Evolutionary conservation across 2,797 vertebrate species (phyloP), one percentile per base, ranked within the genome.

Genomic region (Centroberyx gerrardi): DNA sequence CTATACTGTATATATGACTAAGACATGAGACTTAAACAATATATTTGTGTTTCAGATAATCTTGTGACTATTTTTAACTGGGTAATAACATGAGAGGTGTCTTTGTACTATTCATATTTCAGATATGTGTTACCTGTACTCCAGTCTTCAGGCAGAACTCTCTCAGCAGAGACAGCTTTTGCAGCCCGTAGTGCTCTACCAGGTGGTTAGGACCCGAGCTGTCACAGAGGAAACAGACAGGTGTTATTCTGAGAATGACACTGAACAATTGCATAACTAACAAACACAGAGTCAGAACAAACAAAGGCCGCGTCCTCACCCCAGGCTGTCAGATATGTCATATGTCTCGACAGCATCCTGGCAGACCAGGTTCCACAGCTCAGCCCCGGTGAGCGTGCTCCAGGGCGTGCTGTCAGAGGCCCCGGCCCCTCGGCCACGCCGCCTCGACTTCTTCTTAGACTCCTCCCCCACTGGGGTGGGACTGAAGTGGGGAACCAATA

Each of bases 111-210:
- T 54, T 33, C 12, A 72, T 53, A 56, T 65, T 62, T 52, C 36
- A 48, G 8, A n/a, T 52, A 5, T 66, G 0, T 44, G 22, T 77
- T 93, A 96, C 96, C 96, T 97, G 96, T 33, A 96, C 89, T 76
- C 96, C 96, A 36, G 93, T 94, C 88, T 96, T 96, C 61, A 96
- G 87, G 84, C 96, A 96, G 78, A 96, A 94, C 76, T 96, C 95
- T 87, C 96, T 90, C 8, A 97, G 90, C 78, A 97, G 79, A 52
- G 95, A 95, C 48, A 96, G 68, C 68, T 95, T 96, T 87, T 96
- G 96, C 42, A 96, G 74, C 22, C 94, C 87, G 3, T 94, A 95
- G 62, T 87, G 92, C 76, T 96, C 95, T 59, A 95, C 95, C 58
- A 96, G 85, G 66, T 96, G 91, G 73, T 94, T 95, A 4, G 90